Conservation (phyloP, 2,888 invertebrate species). For the Spatulosminthurus flaviceps region DNA sequence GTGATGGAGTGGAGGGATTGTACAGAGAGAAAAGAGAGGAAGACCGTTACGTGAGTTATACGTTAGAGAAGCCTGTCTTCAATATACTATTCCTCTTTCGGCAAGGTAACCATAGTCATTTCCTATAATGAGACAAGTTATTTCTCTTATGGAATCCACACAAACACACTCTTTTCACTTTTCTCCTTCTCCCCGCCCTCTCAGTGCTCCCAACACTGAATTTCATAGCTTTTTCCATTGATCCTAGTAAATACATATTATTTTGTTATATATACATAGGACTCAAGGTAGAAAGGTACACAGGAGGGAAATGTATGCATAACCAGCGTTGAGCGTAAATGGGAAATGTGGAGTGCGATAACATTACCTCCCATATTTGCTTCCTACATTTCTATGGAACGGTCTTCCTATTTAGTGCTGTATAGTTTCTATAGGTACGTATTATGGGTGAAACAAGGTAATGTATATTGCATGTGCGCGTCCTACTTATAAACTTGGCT, state of each 20-base stretch:
- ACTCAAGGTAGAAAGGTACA: background rate
- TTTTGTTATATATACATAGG: background rate
- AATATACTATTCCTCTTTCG: conserved; percentile 6
- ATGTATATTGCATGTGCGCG: background rate
- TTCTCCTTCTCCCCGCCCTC: background rate
- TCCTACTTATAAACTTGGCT: too few relatives aligned
- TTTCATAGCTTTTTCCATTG: too few relatives aligned
- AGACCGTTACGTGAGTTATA: background rate
- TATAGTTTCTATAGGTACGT: too few relatives aligned
- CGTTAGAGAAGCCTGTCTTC: background rate
- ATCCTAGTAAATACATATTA: background rate
- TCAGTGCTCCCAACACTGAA: too few relatives aligned
- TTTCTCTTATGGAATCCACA: conserved; percentile 8
- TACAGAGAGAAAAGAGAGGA: background rate
- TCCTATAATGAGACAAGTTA: conserved; percentile 18
- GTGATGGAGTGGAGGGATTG: background rate
- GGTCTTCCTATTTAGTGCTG: background rate
- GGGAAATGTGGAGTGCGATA: background rate
- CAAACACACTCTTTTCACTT: background rate
- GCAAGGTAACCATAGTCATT: background rate
- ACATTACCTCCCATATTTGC: background rate
- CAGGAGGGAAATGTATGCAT: background rate
- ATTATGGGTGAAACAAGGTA: too few relatives aligned
- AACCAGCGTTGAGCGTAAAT: too few relatives aligned
- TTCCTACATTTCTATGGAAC: background rate